Conservation (phyloP, 2,113 vertebrate genomes). For the Neodon shergylaensis region DNA sequence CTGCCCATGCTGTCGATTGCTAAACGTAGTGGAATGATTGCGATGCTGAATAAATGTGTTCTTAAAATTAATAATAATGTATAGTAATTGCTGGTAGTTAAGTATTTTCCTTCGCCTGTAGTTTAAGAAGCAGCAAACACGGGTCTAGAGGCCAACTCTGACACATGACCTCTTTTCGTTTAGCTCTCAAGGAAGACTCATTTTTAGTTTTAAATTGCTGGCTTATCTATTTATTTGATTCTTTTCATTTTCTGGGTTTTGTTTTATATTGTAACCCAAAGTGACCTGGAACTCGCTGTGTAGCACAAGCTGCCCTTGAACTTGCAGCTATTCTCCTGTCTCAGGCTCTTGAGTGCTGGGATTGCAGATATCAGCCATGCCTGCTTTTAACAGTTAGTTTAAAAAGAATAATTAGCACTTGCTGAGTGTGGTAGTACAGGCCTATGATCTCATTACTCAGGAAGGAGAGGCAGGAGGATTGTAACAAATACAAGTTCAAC, state of each 20-base stretch:
- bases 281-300: not conserved
- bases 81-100: not conserved
- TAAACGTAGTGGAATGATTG: not conserved
- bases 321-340: not conserved
- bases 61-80: not conserved
- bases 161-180: not conserved
- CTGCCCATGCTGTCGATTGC: not conserved
- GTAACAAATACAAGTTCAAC: not conserved
- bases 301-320: not conserved
- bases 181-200: not conserved
- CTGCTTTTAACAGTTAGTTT: not conserved
- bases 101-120: slow-evolving; percentile 15
- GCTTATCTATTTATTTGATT: not conserved
- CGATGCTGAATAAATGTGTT: not conserved
- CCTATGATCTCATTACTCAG: not conserved
- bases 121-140: slow-evolving; percentile 4
- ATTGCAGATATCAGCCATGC: not conserved
- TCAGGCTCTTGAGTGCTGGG: not conserved
- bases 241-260: not conserved
- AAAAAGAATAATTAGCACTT: not conserved
- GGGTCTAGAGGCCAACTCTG: not conserved
- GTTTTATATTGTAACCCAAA: not conserved
- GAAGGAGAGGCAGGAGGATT: not conserved
- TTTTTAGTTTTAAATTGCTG: slow-evolving; percentile 48
- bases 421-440: not conserved